Evolutionary conservation across 2,888 invertebrate genomes (phyloP).

Genomic region (Mamestra brassicae): DNA sequence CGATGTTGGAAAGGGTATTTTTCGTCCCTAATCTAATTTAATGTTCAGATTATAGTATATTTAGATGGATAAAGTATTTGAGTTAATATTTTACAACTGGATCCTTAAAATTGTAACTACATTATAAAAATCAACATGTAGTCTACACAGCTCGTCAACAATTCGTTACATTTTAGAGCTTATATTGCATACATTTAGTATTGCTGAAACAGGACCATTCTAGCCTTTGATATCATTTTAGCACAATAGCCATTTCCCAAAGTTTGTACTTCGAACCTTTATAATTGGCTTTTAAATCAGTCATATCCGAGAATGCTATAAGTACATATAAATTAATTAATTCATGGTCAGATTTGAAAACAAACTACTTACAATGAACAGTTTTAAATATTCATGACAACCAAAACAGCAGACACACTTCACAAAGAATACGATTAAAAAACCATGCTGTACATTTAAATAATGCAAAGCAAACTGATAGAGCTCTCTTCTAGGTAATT

Average conservation of each 20-base stretch:
- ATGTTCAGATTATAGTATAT: background rate
- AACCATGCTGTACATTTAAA: background rate
- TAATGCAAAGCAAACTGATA: background rate
- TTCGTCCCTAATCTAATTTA: background rate
- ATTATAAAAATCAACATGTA: background rate
- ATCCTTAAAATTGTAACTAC: background rate
- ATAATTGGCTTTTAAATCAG: background rate
- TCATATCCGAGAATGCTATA: background rate
- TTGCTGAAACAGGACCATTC: background rate
- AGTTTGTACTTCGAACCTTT: conserved; percentile 2
- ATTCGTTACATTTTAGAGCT: background rate
- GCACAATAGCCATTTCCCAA: background rate
- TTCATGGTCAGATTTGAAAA: conserved; percentile 17
- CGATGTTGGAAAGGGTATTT: background rate
- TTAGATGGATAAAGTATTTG: background rate
- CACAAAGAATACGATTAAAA: background rate
- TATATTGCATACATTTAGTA: background rate
- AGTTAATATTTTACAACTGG: background rate
- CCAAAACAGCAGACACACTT: conserved; percentile 2
- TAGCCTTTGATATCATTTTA: background rate
- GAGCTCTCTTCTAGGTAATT: background rate
- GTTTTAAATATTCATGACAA: background rate
- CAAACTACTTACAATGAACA: background rate
- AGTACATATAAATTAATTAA: background rate
- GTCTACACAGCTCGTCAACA: background rate